Evolutionary conservation across 2,113 vertebrate genomes (phyloP), one percentile per base, ranked within the genome.

Genomic region (Alligator sinensis): DNA sequence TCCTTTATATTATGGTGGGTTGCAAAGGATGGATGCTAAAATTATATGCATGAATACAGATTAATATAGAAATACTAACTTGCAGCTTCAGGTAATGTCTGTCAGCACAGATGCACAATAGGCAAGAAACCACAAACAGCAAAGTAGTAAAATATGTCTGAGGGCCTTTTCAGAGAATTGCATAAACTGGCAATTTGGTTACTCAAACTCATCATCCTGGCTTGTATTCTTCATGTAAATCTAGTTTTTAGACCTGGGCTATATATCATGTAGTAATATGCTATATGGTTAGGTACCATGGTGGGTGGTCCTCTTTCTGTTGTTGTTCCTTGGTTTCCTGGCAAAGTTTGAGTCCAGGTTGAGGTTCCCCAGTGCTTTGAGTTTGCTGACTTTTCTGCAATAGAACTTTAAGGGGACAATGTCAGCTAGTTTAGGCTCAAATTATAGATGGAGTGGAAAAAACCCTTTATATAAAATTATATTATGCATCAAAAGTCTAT

Each of bases 271-370:
- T 86, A 91, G 70, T 86, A 72, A 47, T 80, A 58, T 96, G 91
- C 94, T 86, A 28, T 17, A 59, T 74, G 38, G 70, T 92, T 93
- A 91, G 86, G 91, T 82, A 95, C 89, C 96, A 79, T 55, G 76
- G 94, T 97, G 96, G 96, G 96, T 97, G 97, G 96, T 91, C 95
- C 84, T 88, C 83, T 59, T 87, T 34, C 84, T 88, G 76, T 68
- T 93, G 92, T 55, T 81, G 97, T 96, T 96, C 96, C 85, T 93
- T 96, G 92, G 95, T 98, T 97, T 97, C 95, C 88, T 90, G 90
- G 82, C 61, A 89, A 95, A 88, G 60, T 96, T 97, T 92, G 91
- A 95, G 82, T 81, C 80, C 38, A 82, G 79, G 76, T 86, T 95
- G 86, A 95, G 84, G 92, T 68, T 94, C 76, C 88, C 72, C 77